These are phyloP conservation scores for Tarsius wallacei DNA, from an alignment of 2,797 vertebrate genomes.

Conservation along the genomic window DNA sequence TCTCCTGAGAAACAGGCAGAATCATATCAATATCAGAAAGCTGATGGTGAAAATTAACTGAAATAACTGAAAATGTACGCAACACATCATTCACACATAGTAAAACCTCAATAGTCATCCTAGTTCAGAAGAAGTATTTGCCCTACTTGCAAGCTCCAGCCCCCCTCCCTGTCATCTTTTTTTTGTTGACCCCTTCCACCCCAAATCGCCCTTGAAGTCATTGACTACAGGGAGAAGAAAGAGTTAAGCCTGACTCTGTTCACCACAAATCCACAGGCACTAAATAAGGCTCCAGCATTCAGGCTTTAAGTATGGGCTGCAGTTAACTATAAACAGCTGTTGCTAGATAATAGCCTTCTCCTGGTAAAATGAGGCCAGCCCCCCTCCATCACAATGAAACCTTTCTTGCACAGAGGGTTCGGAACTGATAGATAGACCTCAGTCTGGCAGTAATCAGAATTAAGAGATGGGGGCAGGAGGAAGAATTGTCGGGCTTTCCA, in stretches of 20 bases:
- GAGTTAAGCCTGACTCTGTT: slow-evolving; percentile 87
- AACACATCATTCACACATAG: accelerated
- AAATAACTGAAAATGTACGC: background rate
- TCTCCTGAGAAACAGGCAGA: background rate
- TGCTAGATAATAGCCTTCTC: slow-evolving; percentile 90
- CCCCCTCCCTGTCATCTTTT: background rate
- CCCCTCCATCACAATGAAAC: slow-evolving; percentile 83
- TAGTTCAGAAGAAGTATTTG: background rate
- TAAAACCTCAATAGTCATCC: background rate
- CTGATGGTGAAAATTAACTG: background rate
- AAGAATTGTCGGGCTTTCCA: slow-evolving; percentile 76
- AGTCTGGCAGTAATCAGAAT: slow-evolving; percentile 89
- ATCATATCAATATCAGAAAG: background rate
- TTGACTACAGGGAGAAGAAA: slow-evolving; percentile 51
- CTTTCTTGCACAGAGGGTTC: slow-evolving; percentile 87
- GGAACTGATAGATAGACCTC: slow-evolving; percentile 67
- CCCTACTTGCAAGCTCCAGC: background rate
- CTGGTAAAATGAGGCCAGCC: slow-evolving; percentile 87
- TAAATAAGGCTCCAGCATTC: slow-evolving; percentile 89
- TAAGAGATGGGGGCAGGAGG: slow-evolving; percentile 77
- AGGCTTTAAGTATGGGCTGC: slow-evolving; percentile 89
- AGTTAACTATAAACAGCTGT: slow-evolving; percentile 93
- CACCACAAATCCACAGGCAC: slow-evolving; percentile 84
- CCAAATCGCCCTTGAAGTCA: background rate
- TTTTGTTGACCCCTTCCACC: background rate